A percentile compares a stretch with the other conserved stretches of the same genome.
Conservation (phyloP, 2,888 invertebrate species). For the Stenodema calcarata region DNA sequence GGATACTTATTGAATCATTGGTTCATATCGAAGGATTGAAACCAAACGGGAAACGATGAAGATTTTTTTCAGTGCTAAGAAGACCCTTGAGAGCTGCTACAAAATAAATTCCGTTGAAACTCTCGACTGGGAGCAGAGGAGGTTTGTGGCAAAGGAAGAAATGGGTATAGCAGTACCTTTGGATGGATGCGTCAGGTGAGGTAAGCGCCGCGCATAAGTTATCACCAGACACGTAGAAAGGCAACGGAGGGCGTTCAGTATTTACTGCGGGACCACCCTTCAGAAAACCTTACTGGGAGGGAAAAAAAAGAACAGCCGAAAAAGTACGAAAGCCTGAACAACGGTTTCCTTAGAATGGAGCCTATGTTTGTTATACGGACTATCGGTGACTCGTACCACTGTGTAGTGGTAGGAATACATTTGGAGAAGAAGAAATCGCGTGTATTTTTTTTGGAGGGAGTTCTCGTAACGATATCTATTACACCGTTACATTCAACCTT, state of each 20-base stretch:
- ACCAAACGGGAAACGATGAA: not conserved
- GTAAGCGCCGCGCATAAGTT: constrained; percentile 39
- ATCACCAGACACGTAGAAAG: constrained; percentile 42
- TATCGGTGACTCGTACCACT: not conserved
- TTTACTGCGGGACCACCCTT: constrained; percentile 25
- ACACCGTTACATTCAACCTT: not conserved
- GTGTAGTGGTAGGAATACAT: not conserved
- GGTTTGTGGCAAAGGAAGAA: constrained; percentile 4
- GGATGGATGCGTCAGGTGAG: constrained; percentile 21
- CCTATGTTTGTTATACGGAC: not conserved
- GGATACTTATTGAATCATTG: too few species aligned
- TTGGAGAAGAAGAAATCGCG: not conserved
- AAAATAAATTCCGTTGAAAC: constrained; percentile 4
- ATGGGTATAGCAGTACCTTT: not conserved
- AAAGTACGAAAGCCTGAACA: not conserved
- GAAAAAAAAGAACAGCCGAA: not conserved
- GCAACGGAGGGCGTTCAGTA: constrained; percentile 10
- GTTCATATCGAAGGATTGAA: not conserved
- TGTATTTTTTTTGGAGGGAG: not conserved
- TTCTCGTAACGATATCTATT: not conserved
- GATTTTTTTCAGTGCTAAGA: not conserved
- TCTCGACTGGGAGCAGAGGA: not conserved
- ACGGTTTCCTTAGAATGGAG: constrained; percentile 1
- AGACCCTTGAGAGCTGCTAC: not conserved
- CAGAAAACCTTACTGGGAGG: not conserved